Percentiles rank a stretch among this genome's conserved stretches.
Evolutionary conservation across 2,888 invertebrate genomes (phyloP).

Genomic region (Drosophila birchii): DNA sequence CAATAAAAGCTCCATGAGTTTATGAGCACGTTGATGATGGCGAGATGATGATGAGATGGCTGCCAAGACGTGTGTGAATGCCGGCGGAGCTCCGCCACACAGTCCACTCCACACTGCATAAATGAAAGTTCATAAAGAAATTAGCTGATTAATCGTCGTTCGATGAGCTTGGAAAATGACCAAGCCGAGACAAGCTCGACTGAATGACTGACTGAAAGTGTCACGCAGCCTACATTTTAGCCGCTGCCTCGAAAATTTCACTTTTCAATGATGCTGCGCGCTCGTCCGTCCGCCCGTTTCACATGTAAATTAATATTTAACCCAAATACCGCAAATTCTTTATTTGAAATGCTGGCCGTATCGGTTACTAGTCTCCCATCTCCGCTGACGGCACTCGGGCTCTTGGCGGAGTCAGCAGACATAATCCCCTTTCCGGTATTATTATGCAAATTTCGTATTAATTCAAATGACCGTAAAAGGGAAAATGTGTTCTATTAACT

Average conservation of each 20-base stretch:
- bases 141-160: conserved; percentile 80
- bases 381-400: conserved; percentile 9
- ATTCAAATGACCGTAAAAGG: conserved; percentile 64
- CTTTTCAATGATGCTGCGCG: conserved; percentile 76
- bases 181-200: conserved; percentile 43
- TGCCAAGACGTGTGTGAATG: conserved; percentile 66
- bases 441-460: conserved; percentile 73
- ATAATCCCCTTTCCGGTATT: conserved; percentile 51
- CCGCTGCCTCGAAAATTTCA: conserved; percentile 69
- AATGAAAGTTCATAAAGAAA: conserved; percentile 81
- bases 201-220: conserved; percentile 70
- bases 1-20: conserved; percentile 58
- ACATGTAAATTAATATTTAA: conserved; percentile 82
- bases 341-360: conserved; percentile 58
- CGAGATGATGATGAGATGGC: conserved; percentile 44
- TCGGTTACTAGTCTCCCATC: conserved; percentile 39
- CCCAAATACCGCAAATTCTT: conserved; percentile 82
- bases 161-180: conserved; percentile 80
- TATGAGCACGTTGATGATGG: conserved; percentile 45
- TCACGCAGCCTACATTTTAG: conserved; percentile 78
- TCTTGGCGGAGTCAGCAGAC: conserved; percentile 26
- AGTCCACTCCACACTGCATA: conserved; percentile 59
- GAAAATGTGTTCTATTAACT: conserved; percentile 54
- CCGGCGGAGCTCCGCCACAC: conserved; percentile 28
- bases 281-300: conserved; percentile 54